Conservation (phyloP, 1,140 invertebrate species). For the Danaus plexippus region DNA sequence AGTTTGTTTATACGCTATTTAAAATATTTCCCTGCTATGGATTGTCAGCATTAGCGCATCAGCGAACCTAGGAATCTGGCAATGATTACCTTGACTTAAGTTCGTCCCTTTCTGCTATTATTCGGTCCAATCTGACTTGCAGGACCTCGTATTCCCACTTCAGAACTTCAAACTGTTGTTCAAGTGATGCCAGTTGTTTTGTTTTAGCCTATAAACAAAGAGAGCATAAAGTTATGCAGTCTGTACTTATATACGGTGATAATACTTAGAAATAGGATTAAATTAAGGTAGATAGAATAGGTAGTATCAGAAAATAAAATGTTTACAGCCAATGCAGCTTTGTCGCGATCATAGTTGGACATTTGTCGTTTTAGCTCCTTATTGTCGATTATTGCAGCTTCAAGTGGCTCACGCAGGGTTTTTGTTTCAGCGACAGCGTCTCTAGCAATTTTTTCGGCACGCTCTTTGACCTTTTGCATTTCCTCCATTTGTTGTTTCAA, state of each 20-base stretch:
- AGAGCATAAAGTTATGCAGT: too few relatives aligned
- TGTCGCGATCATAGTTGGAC: slow-evolving; percentile 86
- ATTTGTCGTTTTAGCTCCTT: slow-evolving; percentile 81
- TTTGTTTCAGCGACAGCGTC: slow-evolving; percentile 80
- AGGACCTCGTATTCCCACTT: slow-evolving; percentile 83
- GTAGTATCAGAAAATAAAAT: slow-evolving; percentile 1
- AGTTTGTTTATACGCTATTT: too few relatives aligned
- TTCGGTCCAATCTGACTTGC: slow-evolving; percentile 83
- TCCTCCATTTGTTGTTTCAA: slow-evolving; percentile 88
- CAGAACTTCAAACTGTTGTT: slow-evolving; percentile 82
- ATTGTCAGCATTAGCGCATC: too few relatives aligned
- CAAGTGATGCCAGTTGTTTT: slow-evolving; percentile 66
- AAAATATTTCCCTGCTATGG: too few relatives aligned
- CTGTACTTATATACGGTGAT: too few relatives aligned
- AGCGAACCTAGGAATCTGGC: too few relatives aligned
- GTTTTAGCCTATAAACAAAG: slow-evolving; percentile 75
- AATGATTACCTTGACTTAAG: slow-evolving; percentile 74
- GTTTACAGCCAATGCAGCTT: slow-evolving; percentile 68
- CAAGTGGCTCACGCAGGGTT: slow-evolving; percentile 79
- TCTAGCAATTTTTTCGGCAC: slow-evolving; percentile 74
- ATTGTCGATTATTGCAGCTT: slow-evolving; percentile 77
- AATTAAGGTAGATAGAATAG: slow-evolving; percentile 1
- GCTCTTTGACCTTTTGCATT: slow-evolving; percentile 84
- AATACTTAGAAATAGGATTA: too few relatives aligned
- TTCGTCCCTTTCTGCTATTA: slow-evolving; percentile 82